A percentile compares a stretch with the other conserved stretches of the same genome.
Conservation (phyloP, 2,797 vertebrate genomes). For the Rhincodon typus region DNA sequence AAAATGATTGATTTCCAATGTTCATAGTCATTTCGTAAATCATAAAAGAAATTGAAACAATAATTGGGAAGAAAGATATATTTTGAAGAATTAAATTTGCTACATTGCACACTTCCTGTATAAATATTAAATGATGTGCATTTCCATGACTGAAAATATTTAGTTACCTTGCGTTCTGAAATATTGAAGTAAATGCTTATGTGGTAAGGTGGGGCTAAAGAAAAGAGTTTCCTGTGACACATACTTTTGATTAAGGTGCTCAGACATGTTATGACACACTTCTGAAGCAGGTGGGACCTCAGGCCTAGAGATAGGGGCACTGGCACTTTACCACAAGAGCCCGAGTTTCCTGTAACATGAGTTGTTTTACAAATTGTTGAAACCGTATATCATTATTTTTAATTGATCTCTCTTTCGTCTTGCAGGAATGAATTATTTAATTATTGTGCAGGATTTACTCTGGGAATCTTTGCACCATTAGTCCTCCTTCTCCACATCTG, state of each 20-base stretch:
- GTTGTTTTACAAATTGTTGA: not conserved
- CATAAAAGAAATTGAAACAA: not conserved
- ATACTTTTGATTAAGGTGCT: too few species aligned
- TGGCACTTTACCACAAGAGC: too few species aligned
- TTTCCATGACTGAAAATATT: not conserved
- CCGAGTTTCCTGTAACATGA: too few species aligned
- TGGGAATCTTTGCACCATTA: constrained; percentile 53
- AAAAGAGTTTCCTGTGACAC: not conserved
- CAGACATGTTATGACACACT: too few species aligned
- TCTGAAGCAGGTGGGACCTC: too few species aligned
- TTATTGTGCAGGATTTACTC: constrained; percentile 54
- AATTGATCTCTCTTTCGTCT: constrained; percentile 9
- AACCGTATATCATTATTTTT: not conserved
- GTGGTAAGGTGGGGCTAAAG: not conserved
- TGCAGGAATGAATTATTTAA: constrained; percentile 58
- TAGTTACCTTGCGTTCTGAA: not conserved
- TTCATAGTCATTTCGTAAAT: not conserved
- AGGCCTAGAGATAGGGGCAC: too few species aligned
- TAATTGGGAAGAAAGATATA: too few species aligned
- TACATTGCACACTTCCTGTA: not conserved
- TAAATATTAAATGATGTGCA: not conserved
- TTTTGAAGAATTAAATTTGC: not conserved
- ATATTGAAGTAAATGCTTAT: not conserved
- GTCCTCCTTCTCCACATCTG: constrained; percentile 58
- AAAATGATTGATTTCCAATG: not conserved